Evolutionary conservation across 2,113 vertebrate species (phyloP).

Genomic region (Platanista minor): DNA sequence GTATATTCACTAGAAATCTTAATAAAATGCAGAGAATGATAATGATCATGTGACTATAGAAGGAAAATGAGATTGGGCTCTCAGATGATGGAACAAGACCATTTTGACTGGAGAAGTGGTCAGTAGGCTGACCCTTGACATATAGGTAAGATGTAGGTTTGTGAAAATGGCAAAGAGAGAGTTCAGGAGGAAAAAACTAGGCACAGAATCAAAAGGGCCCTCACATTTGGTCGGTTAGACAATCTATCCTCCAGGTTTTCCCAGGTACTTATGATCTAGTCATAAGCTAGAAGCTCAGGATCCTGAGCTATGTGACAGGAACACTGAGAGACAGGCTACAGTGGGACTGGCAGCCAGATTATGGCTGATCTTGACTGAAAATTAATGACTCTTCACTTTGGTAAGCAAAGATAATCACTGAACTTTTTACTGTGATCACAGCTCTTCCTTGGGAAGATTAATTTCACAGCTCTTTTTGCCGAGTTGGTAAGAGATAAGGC

Average conservation of each 20-base stretch:
- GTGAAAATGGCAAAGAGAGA: not conserved
- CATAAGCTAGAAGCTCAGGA: not conserved
- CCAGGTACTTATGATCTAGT: not conserved
- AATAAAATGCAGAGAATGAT: not conserved
- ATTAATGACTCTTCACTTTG: not conserved
- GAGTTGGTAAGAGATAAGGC: not conserved
- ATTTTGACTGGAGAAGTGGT: not conserved
- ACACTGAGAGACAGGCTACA: not conserved
- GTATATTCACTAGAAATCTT: not conserved
- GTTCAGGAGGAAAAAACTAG: not conserved
- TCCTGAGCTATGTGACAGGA: not conserved
- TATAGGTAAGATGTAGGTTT: not conserved
- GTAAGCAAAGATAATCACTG: not conserved
- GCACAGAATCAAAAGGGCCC: not conserved
- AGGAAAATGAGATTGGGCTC: not conserved
- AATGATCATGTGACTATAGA: not conserved
- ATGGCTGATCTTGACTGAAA: not conserved
- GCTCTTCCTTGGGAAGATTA: not conserved
- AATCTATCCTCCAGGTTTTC: not conserved
- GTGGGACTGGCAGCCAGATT: not conserved
- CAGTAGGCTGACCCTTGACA: not conserved
- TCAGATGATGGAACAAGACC: not conserved
- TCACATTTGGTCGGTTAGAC: not conserved
- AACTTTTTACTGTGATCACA: not conserved
- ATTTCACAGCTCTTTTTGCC: not conserved